These are phyloP conservation scores for Enhydra lutris DNA, from an alignment of 2,113 vertebrate genomes.

Conservation along the genomic window DNA sequence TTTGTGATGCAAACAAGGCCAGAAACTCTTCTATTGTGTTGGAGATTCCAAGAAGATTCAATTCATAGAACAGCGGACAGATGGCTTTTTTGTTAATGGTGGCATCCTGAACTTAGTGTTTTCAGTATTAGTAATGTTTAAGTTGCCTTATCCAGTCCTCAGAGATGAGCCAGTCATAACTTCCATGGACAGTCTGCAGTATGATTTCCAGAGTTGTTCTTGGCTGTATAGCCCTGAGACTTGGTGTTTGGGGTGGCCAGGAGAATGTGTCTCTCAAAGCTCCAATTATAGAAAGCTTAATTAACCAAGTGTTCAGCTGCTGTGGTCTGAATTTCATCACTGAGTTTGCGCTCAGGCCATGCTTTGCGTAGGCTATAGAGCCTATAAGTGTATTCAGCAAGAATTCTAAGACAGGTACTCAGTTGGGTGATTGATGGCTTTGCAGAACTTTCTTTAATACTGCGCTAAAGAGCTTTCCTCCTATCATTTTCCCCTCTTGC, in stretches of 20 bases:
- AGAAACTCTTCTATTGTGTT: not conserved
- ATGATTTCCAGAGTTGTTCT: not conserved
- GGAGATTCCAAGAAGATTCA: not conserved
- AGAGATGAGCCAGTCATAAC: not conserved
- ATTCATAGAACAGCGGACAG: not conserved
- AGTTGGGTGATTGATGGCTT: not conserved
- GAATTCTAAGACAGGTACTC: not conserved
- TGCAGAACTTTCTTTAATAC: not conserved
- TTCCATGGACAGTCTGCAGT: not conserved
- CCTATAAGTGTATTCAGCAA: not conserved
- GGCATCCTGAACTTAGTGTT: not conserved
- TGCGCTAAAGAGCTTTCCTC: not conserved
- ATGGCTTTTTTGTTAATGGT: not conserved
- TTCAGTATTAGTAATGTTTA: not conserved
- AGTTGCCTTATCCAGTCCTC: not conserved
- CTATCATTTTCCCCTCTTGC: not conserved
- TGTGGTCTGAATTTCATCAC: not conserved
- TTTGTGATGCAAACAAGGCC: not conserved
- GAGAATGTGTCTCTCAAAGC: not conserved
- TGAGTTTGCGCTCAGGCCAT: not conserved
- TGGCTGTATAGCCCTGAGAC: not conserved
- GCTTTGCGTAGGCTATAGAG: not conserved
- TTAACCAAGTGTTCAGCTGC: not conserved
- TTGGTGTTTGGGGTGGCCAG: not conserved
- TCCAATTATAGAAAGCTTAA: not conserved